Evolutionary conservation across 2,797 vertebrate genomes (phyloP), one percentile per base, ranked within the genome.

Genomic region (Poeciliopsis presidionis): DNA sequence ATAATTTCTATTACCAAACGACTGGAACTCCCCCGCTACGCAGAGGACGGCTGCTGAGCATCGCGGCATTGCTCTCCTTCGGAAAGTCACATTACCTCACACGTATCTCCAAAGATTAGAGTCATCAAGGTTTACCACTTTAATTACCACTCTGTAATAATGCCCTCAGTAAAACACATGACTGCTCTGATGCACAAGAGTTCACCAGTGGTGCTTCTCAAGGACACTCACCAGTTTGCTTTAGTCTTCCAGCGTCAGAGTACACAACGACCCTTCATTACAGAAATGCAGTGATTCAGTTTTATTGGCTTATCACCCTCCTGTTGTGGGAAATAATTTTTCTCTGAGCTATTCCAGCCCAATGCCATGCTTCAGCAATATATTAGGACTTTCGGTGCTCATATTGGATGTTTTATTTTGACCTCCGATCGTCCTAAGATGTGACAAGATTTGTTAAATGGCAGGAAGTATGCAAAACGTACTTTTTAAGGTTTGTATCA

Each of bases 281-380:
- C 81, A 82, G 88, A 88, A 72, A 83, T 7, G 71, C 91, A 89
- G 88, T 93, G 91, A 93, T 93, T 95, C 91, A 91, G 86, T 90
- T 92, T 94, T 92, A 95, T 93, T 91, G 88, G 89, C 92, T 94
- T 92, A 93, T 88, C 81, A 69, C 75, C 79, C 5, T 3, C 53
- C 83, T 72, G 57, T 89, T 85, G 88, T 90, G 79, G 88, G 89
- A 93, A 89, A 80, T 89, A 89, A 83, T 90, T 88, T 86, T 80
- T 78, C 76, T 36, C 77, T 89, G 73, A 91, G 87, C 85, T 81
- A 75, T 76, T 77, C 83, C 73, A 80, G 70, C 74, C 77, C 65
- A 78, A 84, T 80, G 69, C 51, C 20, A 47, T 53, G 76, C 79
- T 78, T 41, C 74, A 46, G 72, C 89, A 85, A 92, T 87, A 75